phyloP scores from a whole-genome alignment of 2,888 invertebrate genomes.

The Andrena flavipes region DNA sequence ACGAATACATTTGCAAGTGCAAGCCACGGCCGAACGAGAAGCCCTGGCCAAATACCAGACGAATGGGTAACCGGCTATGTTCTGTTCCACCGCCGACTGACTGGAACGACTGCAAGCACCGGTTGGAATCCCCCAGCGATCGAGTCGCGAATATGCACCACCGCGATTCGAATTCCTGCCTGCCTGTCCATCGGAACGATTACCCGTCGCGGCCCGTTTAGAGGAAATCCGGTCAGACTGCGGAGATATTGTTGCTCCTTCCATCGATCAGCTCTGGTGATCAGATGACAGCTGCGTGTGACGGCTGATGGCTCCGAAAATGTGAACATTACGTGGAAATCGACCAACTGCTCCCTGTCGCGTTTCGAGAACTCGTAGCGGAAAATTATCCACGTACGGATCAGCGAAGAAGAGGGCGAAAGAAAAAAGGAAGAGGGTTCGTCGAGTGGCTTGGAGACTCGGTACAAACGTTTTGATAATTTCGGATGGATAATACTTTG shows the following conservation, averaged over 20 bases:
- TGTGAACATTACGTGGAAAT: neutral
- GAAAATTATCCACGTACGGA: no score
- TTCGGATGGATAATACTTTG: no score
- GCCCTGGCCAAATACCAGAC: conserved; percentile 74
- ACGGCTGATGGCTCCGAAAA: conserved; percentile 7
- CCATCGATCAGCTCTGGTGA: conserved; percentile 43
- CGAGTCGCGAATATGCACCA: conserved; percentile 62
- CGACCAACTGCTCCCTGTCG: neutral
- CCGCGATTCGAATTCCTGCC: conserved; percentile 62
- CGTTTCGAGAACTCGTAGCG: neutral
- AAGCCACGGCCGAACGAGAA: conserved; percentile 67
- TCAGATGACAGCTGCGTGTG: conserved; percentile 34
- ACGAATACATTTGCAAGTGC: conserved; percentile 81
- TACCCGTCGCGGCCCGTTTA: conserved; percentile 49
- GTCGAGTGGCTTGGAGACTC: no score
- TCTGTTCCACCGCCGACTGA: conserved; percentile 38
- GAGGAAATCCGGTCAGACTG: conserved; percentile 65
- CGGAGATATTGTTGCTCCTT: conserved; percentile 62
- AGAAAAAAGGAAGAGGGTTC: no score
- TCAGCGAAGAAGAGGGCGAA: no score
- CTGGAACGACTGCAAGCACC: conserved; percentile 62
- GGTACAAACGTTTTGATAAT: no score
- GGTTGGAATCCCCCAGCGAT: conserved; percentile 54
- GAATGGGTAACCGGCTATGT: conserved; percentile 40
- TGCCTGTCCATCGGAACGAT: conserved; percentile 46